A percentile compares a stretch with the other conserved stretches of the same genome.
These are phyloP conservation scores for Drosophila pseudotakahashii DNA, from an alignment of 2,888 invertebrate genomes.

Conservation along the genomic window DNA sequence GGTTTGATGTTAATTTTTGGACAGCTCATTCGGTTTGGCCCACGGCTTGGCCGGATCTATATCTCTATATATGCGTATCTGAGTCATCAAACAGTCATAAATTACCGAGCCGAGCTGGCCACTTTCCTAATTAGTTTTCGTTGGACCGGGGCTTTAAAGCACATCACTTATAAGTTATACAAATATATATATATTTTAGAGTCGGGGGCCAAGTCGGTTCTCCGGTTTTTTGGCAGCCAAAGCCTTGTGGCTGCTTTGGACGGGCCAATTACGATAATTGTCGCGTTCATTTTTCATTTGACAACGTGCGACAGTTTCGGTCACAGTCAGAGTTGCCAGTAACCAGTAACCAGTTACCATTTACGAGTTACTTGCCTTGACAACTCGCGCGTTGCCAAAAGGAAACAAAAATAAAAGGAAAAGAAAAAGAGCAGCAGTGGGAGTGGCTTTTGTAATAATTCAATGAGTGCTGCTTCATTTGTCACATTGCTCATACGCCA, in stretches of 20 bases:
- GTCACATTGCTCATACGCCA: slow-evolving; percentile 59
- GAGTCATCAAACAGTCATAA: slow-evolving; percentile 55
- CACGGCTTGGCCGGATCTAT: slow-evolving; percentile 8
- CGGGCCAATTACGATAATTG: slow-evolving; percentile 76
- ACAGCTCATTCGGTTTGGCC: slow-evolving; percentile 55
- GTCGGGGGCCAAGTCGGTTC: not conserved
- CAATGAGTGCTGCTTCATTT: slow-evolving; percentile 78
- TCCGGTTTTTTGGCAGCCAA: slow-evolving; percentile 29
- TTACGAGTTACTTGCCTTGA: slow-evolving; percentile 47
- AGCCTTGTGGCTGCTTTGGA: slow-evolving; percentile 39
- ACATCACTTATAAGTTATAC: slow-evolving; percentile 45
- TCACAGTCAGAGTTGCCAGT: slow-evolving; percentile 14
- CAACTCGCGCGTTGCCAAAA: slow-evolving; percentile 60
- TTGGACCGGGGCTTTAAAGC: slow-evolving; percentile 44
- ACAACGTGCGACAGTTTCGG: slow-evolving; percentile 49
- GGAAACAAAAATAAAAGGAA: slow-evolving; percentile 1
- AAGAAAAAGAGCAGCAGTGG: not conserved
- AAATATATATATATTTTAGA: slow-evolving; percentile 16
- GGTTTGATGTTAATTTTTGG: slow-evolving; percentile 41
- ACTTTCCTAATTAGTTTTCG: slow-evolving; percentile 71
- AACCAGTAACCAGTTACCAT: slow-evolving; percentile 36
- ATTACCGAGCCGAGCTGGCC: slow-evolving; percentile 42
- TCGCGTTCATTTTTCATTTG: slow-evolving; percentile 78
- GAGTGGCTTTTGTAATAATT: slow-evolving; percentile 68
- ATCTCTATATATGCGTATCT: slow-evolving; percentile 12